Percentiles rank a stretch among this genome's conserved stretches.
Evolutionary conservation across 2,113 vertebrate genomes (phyloP).

Genomic region (Dipodomys stephensi): DNA sequence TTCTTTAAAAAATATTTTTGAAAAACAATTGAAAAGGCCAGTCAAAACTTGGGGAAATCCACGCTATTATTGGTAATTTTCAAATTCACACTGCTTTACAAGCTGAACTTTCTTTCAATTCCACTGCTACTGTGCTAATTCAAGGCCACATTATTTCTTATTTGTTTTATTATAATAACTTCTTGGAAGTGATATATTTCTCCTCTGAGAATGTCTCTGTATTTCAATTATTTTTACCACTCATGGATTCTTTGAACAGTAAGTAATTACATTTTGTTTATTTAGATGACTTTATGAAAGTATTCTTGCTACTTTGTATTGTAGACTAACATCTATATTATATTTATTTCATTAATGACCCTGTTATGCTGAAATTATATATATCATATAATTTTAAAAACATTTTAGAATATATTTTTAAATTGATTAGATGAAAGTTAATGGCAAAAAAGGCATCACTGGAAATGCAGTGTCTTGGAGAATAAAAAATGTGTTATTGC

Average conservation of each 20-base stretch:
- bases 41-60: background rate
- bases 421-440: conserved; percentile 50
- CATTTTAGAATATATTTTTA: conserved; percentile 10
- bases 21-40: background rate
- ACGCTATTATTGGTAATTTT: background rate
- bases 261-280: background rate
- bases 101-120: background rate
- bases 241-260: background rate
- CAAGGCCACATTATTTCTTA: background rate
- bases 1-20: too few species aligned
- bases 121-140: background rate
- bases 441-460: conserved; percentile 10
- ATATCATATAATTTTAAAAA: background rate
- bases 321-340: background rate
- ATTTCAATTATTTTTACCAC: conserved; percentile 41
- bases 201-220: background rate
- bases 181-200: background rate
- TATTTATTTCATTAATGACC: background rate
- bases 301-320: background rate
- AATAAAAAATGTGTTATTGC: conserved; percentile 51
- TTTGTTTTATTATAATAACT: conserved; percentile 9
- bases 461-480: background rate
- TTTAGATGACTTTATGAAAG: conserved; percentile 15
- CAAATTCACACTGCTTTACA: background rate
- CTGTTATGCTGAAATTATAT: background rate